Conservation (phyloP, 2,888 invertebrate species). For the Masnerella sp. region DNA sequence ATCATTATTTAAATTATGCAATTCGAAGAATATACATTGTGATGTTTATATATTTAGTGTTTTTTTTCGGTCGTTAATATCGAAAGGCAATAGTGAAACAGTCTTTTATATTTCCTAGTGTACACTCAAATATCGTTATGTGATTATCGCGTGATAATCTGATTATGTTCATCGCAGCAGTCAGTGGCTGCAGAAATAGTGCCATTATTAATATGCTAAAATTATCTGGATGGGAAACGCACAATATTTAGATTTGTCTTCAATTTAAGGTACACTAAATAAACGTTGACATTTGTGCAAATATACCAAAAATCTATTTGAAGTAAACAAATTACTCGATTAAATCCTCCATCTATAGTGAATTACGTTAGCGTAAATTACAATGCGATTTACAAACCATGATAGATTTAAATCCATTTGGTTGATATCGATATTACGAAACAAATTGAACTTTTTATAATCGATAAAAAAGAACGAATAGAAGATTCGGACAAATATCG, state of each 20-base stretch:
- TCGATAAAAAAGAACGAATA: too few relatives aligned
- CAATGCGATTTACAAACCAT: too few relatives aligned
- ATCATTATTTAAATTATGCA: too few relatives aligned
- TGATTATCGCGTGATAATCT: conserved; percentile 58
- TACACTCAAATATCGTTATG: conserved; percentile 51
- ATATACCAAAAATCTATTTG: conserved; percentile 9
- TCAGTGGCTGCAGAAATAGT: conserved; percentile 27
- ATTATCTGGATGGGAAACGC: neutral
- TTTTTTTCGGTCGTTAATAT: too few relatives aligned
- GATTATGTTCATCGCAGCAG: conserved; percentile 45
- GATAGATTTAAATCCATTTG: too few relatives aligned
- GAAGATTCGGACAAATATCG: too few relatives aligned
- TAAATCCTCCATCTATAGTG: neutral
- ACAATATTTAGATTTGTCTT: conserved; percentile 28
- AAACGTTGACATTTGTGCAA: conserved; percentile 13
- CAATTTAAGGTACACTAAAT: conserved; percentile 16
- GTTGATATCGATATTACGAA: too few relatives aligned
- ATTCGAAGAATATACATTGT: too few relatives aligned
- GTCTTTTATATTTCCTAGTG: too few relatives aligned
- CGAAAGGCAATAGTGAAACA: conserved; percentile 42
- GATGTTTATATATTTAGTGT: conserved; percentile 47
- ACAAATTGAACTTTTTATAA: too few relatives aligned
- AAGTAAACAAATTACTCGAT: conserved; percentile 17
- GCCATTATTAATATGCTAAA: conserved; percentile 23
- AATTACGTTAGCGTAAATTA: neutral